Evolutionary conservation across 92 coral and sea anemone genomes (phyloP), one percentile per base, ranked within the genome.

Genomic region (Nematostella vectensis): DNA sequence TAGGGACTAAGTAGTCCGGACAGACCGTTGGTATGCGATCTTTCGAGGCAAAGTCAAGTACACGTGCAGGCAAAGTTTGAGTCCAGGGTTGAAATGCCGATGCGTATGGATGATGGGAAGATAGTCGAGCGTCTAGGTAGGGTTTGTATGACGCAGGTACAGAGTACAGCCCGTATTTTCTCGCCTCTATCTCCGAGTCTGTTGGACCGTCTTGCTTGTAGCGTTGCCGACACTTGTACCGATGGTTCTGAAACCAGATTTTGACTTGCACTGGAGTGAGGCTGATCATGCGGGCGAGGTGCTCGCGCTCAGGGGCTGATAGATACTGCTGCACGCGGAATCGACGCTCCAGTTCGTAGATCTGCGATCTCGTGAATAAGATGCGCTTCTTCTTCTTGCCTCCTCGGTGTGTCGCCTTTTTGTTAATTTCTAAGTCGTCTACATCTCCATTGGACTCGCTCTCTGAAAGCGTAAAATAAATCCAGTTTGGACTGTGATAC

Each of bases 181-280:
- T 33, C 42, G 15, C 15, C 51, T 45, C 51, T 4, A 11, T 4
- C 51, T 45, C 51, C 18, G 21, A 19, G 23, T 45, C 51, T 17
- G 51, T 17, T 4, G 12, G 9, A 45, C 18, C 18, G 23, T 45
- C 51, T 45, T 79, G 81, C 52, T 78, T 74, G 52, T 56, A 78
- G 55, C 91, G 83, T 27, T 89, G 86, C 25, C 89, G 76, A 62
- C 93, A 69, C 64, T 93, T 93, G 80, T 93, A 93, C 2, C 99
- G 87, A 61, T 93, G 99, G 37, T 93, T 93, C 43, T 93, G 99
- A 66, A 87, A 93, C 99, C 99, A 93, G 39, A 93, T 88, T 56
- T 93, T 93, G 27, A 93, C 96, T 63, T 93, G 99, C 29, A 88
- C 76, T 0, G 99, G 96, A 1, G 99, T 93, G 12, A 93, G 70